Evolutionary conservation across 2,797 vertebrate genomes (phyloP), one percentile per base, ranked within the genome.

Genomic region (Coccyzus lansbergi): DNA sequence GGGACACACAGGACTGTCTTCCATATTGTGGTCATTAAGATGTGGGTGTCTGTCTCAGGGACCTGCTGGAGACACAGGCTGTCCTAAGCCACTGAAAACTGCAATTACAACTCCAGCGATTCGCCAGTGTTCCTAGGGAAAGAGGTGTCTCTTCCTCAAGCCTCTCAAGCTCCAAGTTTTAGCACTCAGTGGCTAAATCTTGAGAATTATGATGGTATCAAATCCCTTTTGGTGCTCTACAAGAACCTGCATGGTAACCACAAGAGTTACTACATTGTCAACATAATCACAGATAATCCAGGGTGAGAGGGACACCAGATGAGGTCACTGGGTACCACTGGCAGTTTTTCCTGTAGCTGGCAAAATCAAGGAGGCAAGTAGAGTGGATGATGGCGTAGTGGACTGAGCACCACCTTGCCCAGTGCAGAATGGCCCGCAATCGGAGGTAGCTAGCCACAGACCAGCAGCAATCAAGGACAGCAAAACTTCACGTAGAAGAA

Each of bases 21-120:
- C 59, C 69, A 1, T 53, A 3, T 46, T 69, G 79, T 44, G 55
- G 38, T 21, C 4, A 3, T 0, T 2, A 46, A n/a, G n/a, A 4
- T 3, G 3, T 40, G 36, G 51, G 5, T 68, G 16, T 40, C 67
- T 75, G 53, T 38, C 28, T 16, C 8, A 6, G 12, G 25, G 33
- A 38, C 12, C 8, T 31, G 8, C 33, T 68, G 55, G 31, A 38
- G 24, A 16, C 36, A 72, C 9, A 0, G 5, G 8, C 56, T 79
- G 40, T 24, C 29, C 53, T 59, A 91, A 26, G 16, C 58, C 29
- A 38, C 55, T 77, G n/a, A 5, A 6, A 62, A 17, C 59, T 83
- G 29, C 42, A 77, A 1, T 33, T 52, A 56, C 63, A 70, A 18
- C 25, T 18, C 18, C 9, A 3, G 44, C 5, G 49, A n/a, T 10